Percentiles rank a stretch among this genome's conserved stretches.
These are phyloP conservation scores for Ictalurus punctatus DNA, from an alignment of 2,113 vertebrate species.

Conservation along the genomic window DNA sequence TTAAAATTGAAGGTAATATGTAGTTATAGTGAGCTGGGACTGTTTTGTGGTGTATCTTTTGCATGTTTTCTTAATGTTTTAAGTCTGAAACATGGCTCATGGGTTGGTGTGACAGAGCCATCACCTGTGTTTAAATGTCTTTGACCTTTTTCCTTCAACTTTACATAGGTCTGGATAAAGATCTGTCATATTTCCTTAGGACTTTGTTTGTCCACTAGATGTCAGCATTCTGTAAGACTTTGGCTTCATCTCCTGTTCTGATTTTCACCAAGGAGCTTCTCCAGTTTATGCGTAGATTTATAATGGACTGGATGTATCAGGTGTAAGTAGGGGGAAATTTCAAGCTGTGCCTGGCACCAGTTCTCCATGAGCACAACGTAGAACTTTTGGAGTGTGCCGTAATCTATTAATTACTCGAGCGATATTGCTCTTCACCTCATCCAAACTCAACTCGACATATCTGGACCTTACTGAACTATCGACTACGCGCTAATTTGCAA, in stretches of 20 bases:
- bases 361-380: neutral
- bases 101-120: neutral
- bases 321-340: neutral
- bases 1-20: no score
- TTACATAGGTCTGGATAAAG: neutral
- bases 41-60: neutral
- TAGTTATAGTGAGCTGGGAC: neutral
- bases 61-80: neutral
- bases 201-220: constrained; percentile 57
- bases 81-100: neutral
- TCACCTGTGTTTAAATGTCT: neutral
- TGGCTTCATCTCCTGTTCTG: neutral
- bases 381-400: constrained; percentile 4
- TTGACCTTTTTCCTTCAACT: neutral
- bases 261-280: constrained; percentile 34
- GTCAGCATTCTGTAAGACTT: constrained; percentile 61
- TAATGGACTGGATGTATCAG: neutral
- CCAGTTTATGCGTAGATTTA: neutral
- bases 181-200: neutral
- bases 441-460: constrained; percentile 55
- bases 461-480: constrained; percentile 60
- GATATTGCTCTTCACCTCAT: constrained; percentile 52
- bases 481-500: constrained; percentile 60
- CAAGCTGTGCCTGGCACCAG: neutral
- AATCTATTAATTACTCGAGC: constrained; percentile 55